Percentiles rank a stretch among this genome's conserved stretches.
Evolutionary conservation across 2,888 invertebrate genomes (phyloP).

Genomic region (Thumatha senex): DNA sequence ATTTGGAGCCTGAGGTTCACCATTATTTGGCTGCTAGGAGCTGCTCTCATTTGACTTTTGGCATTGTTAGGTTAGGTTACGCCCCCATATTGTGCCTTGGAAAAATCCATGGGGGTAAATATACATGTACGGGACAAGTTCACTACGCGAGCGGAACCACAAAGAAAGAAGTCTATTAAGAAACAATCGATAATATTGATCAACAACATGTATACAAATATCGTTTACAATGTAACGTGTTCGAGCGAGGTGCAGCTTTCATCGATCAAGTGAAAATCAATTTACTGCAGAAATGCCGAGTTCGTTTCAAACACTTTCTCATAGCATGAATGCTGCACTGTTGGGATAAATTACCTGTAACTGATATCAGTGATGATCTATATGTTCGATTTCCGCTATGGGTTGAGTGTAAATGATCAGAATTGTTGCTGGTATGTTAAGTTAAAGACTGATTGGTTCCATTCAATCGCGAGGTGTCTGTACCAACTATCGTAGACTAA

Average conservation of each 20-base stretch:
- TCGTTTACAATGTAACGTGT: constrained; percentile 7
- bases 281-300: constrained; percentile 33
- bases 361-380: constrained; percentile 1
- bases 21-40: no score
- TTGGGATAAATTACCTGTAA: constrained; percentile 5
- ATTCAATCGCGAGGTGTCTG: neutral
- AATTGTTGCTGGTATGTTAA: neutral
- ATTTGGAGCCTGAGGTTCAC: no score
- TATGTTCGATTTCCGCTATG: constrained; percentile 4
- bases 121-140: no score
- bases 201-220: neutral
- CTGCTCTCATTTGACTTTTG: no score
- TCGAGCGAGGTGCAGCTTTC: constrained; percentile 37
- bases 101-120: no score
- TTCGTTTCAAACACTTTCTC: constrained; percentile 42
- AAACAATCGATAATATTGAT: neutral
- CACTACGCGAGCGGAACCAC: no score
- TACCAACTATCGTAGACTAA: neutral
- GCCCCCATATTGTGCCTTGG: no score
- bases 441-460: no score
- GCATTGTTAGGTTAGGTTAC: no score
- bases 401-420: neutral
- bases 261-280: constrained; percentile 47
- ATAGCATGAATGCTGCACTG: neutral
- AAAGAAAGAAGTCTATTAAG: neutral